These are phyloP conservation scores for Acestrorhynchus altus DNA, from an alignment of 2,797 vertebrate species.

Conservation along the genomic window DNA sequence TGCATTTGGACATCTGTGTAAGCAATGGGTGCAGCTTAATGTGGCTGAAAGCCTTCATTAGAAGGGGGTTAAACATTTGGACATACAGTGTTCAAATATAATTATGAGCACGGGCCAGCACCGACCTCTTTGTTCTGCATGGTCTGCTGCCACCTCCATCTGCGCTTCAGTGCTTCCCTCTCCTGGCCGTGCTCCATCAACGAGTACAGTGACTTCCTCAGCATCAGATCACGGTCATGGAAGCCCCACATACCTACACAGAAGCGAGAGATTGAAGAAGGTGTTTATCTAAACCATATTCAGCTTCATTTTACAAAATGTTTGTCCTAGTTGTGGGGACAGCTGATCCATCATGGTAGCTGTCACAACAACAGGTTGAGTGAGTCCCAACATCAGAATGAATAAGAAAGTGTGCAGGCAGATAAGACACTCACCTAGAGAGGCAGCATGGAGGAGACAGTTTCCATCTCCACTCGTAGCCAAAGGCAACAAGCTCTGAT, in stretches of 20 bases:
- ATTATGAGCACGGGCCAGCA: neutral
- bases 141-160: constrained; percentile 97
- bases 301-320: neutral
- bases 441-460: constrained; percentile 94
- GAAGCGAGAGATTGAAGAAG: neutral
- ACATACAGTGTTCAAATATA: neutral
- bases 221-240: constrained; percentile 92
- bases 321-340: no score
- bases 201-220: constrained; percentile 90
- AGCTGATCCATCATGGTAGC: no score
- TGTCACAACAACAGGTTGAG: no score
- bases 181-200: constrained; percentile 92
- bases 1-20: no score
- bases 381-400: no score
- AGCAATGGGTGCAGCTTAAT: no score
- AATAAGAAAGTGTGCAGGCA: no score
- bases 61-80: no score
- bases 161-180: constrained; percentile 86
- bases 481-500: constrained; percentile 90
- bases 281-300: neutral
- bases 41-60: no score
- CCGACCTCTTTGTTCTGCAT: constrained; percentile 98
- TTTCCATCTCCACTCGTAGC: constrained; percentile 96
- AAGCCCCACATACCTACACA: constrained; percentile 96
- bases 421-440: constrained; percentile 83